Evolutionary conservation across 2,113 vertebrate species (phyloP).

Genomic region (Microcebus griseorufus): DNA sequence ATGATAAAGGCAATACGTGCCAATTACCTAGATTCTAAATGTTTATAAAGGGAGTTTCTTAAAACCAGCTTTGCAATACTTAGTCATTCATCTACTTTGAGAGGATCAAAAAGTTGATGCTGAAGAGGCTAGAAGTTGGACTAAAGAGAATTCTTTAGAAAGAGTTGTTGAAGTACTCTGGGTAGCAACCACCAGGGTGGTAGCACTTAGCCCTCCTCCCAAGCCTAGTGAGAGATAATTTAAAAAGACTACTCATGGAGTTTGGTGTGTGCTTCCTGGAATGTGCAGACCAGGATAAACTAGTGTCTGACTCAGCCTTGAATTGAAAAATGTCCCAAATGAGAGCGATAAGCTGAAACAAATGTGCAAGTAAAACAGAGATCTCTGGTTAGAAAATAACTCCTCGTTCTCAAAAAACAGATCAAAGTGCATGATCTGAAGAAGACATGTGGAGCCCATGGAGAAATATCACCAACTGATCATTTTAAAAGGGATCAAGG

Average conservation of each 20-base stretch:
- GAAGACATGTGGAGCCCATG: neutral
- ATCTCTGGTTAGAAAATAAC: neutral
- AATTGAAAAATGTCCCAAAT: neutral
- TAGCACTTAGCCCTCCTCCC: neutral
- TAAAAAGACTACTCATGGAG: neutral
- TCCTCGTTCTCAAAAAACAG: neutral
- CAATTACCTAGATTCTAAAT: neutral
- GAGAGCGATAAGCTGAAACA: neutral
- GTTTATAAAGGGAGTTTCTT: slow-evolving; percentile 6
- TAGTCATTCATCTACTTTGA: neutral
- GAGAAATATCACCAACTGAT: neutral
- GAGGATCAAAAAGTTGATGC: neutral
- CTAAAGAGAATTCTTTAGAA: neutral
- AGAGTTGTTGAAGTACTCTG: neutral
- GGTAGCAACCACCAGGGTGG: neutral
- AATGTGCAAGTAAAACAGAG: neutral
- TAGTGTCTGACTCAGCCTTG: neutral
- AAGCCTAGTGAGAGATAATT: neutral
- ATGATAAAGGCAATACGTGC: neutral
- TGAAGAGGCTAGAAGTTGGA: neutral
- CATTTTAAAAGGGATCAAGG: neutral
- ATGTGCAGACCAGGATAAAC: neutral
- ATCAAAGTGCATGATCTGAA: neutral
- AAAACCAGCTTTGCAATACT: neutral
- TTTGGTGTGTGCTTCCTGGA: neutral